Percentiles rank a stretch among this genome's conserved stretches.
phyloP scores from a whole-genome alignment of 2,888 invertebrate genomes.

The Carpatolechia fugitivella region DNA sequence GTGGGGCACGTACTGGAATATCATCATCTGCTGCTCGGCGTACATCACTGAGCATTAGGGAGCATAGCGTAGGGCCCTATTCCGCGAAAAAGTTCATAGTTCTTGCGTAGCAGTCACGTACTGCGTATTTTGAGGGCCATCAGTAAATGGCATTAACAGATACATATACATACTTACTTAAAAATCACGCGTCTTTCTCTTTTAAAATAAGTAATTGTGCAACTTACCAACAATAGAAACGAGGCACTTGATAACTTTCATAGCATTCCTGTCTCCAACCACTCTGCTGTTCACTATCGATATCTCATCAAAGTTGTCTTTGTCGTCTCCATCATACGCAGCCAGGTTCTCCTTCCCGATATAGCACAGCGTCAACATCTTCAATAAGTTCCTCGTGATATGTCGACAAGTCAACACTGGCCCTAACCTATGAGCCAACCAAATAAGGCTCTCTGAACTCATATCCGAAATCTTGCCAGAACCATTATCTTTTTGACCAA shows the following conservation, averaged over 20 bases:
- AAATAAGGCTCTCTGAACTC: constrained; percentile 92
- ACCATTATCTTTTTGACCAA: constrained; percentile 38
- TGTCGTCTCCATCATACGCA: constrained; percentile 61
- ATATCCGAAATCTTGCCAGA: constrained; percentile 90
- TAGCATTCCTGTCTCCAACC: constrained; percentile 89
- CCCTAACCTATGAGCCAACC: constrained; percentile 95
- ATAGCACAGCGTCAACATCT: constrained; percentile 97
- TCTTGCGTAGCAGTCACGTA: no score
- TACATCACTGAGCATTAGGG: constrained; percentile 88
- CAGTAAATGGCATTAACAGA: no score
- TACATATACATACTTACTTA: no score
- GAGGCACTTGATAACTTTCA: constrained; percentile 93
- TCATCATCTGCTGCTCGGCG: constrained; percentile 92
- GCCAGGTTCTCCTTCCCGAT: constrained; percentile 88
- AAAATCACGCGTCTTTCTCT: no score
- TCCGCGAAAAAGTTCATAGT: no score
- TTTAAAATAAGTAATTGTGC: neutral
- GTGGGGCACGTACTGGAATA: constrained; percentile 94
- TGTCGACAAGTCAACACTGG: constrained; percentile 95
- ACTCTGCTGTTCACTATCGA: constrained; percentile 83
- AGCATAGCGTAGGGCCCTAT: no score
- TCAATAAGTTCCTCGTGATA: constrained; percentile 92
- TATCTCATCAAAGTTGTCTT: constrained; percentile 78
- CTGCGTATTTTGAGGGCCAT: no score
- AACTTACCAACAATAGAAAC: constrained; percentile 89